Percentiles rank a stretch among this genome's conserved stretches.
phyloP scores from a whole-genome alignment of 2,888 invertebrate species.

The Argyra leucocephala region DNA sequence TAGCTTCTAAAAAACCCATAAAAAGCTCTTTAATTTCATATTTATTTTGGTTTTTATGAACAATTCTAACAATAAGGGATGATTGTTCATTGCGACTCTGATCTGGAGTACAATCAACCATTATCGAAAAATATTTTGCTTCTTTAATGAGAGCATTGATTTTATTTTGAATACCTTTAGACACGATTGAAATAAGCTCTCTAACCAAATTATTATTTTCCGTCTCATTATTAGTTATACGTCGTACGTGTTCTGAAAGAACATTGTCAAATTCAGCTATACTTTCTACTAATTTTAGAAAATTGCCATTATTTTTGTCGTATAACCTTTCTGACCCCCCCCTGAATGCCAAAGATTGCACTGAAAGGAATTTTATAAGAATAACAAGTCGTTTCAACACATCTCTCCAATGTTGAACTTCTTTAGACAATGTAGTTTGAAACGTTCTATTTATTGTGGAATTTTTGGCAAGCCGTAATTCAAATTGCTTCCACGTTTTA shows the following conservation, averaged over 20 bases:
- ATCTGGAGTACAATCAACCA: too few relatives aligned
- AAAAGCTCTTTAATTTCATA: too few relatives aligned
- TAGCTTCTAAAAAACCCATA: too few relatives aligned
- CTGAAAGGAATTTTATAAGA: conserved; percentile 12
- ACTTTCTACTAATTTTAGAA: conserved; percentile 14
- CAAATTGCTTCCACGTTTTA: conserved; percentile 17
- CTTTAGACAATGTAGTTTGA: conserved; percentile 11
- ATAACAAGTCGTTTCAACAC: conserved; percentile 14
- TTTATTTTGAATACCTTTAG: too few relatives aligned
- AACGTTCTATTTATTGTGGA: conserved; percentile 14
- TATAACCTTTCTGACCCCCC: conserved; percentile 13
- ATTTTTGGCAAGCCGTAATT: conserved; percentile 12
- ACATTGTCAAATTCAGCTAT: conserved; percentile 13
- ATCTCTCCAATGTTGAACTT: conserved; percentile 15
- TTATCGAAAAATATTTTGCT: too few relatives aligned
- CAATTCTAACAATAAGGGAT: too few relatives aligned
- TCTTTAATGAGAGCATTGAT: too few relatives aligned
- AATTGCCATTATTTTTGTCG: conserved; percentile 15
- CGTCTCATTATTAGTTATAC: too few relatives aligned
- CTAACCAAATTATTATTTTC: not conserved
- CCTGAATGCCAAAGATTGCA: conserved; percentile 15
- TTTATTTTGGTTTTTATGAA: too few relatives aligned
- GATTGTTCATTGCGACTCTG: too few relatives aligned
- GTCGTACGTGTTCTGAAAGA: conserved; percentile 10
- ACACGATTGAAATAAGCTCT: too few relatives aligned